Conservation (phyloP, 2,797 vertebrate genomes). For the Harpagifer antarcticus region DNA sequence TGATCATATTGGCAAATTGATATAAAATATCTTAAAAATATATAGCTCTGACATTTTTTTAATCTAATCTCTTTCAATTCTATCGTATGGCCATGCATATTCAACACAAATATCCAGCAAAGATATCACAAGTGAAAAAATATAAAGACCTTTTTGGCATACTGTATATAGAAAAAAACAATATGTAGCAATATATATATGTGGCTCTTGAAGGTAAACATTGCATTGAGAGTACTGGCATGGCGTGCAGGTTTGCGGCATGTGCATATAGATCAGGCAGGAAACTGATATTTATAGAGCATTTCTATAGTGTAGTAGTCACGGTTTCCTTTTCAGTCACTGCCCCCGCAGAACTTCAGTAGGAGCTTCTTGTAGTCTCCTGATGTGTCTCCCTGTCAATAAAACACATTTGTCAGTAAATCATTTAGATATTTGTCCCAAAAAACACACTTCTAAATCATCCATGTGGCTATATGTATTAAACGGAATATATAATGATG, state of each 20-base stretch:
- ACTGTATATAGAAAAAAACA: constrained; percentile 48
- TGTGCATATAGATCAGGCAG: constrained; percentile 39
- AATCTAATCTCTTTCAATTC: constrained; percentile 32
- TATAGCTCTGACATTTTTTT: constrained; percentile 55
- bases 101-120: constrained; percentile 40
- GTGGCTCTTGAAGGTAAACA: constrained; percentile 40
- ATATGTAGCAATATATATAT: constrained; percentile 28
- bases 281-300: constrained; percentile 36
- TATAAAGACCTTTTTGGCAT: constrained; percentile 44
- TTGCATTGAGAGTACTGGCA: constrained; percentile 58
- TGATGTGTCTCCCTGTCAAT: constrained; percentile 93
- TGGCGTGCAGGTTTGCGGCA: constrained; percentile 63
- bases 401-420: constrained; percentile 32
- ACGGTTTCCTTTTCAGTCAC: constrained; percentile 85
- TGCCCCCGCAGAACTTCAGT: constrained; percentile 96
- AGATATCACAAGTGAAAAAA: constrained; percentile 42
- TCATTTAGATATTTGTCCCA: background rate
- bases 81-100: constrained; percentile 25
- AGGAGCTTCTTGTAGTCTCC: constrained; percentile 98
- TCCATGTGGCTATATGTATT: background rate
- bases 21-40: constrained; percentile 61
- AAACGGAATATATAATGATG: background rate
- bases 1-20: constrained; percentile 43
- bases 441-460: constrained; percentile 7
- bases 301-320: constrained; percentile 1